Evolutionary conservation across 1,140 invertebrate species (phyloP), one percentile per base, ranked within the genome.

Genomic region (Linepithema humile): DNA sequence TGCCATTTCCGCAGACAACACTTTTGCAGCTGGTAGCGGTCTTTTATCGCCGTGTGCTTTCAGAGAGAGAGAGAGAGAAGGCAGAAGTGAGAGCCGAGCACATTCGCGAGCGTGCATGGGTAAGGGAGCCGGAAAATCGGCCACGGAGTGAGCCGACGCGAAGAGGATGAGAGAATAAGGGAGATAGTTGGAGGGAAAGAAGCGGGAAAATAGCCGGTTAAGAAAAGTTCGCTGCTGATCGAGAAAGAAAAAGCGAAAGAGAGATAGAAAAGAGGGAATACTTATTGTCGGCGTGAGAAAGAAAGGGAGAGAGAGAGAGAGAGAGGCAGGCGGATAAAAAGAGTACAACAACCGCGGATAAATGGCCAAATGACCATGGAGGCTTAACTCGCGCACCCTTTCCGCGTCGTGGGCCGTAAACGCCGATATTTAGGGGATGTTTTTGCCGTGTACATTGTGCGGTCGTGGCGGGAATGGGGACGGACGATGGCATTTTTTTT

Each of bases 381-480:
- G 89, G 88, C 90, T 89, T 85, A 87, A 89, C 88, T 83, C 89
- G 77, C 85, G 77, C 80, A 82, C 64, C 55, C 62, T 50, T 78
- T 35, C 38, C 23, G 82, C 77, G 83, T 82, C 64, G 84, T 70
- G 80, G 65, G 83, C 72, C 84, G 86, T 91, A 90, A 90, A 90
- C 85, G 85, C 88, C 86, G 86, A 91, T 91, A 91, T 91, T 88
- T 90, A 90, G 86, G 78, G 86, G 62, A 86, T 78, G 86, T 88
- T 90, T 90, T 89, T 85, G 77, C 62, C 85, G 45, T 75, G 82
- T 70, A 45, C 60, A 73, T 73, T 72, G 73, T 84, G 78, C 86
- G 86, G 87, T 85, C 69, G 75, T 80, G 6, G 40, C 35, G 75
- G 64, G 23, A 80, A 78, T 69, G 75, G 48, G 62, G 64, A 65